These are phyloP conservation scores for Drosophila asahinai DNA, from an alignment of 1,140 invertebrate genomes.

Conservation along the genomic window DNA sequence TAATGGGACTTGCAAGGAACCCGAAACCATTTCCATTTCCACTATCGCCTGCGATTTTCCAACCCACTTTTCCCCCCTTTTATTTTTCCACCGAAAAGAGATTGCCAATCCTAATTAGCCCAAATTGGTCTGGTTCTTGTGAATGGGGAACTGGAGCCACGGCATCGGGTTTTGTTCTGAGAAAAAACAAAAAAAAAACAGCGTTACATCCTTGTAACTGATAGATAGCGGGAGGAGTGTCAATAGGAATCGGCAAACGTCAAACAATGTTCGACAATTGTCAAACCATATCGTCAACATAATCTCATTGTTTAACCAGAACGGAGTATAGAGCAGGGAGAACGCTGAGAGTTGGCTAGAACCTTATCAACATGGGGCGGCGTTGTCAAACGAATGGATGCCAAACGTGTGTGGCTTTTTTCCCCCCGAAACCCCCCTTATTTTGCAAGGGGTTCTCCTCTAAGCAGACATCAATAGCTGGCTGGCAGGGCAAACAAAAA, in stretches of 20 bases:
- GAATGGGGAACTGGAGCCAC: constrained; percentile 31
- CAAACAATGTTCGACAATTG: constrained; percentile 84
- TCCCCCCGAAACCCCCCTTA: background rate
- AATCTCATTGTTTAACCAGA: constrained; percentile 83
- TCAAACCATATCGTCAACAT: constrained; percentile 84
- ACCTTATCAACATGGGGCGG: constrained; percentile 76
- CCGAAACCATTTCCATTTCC: background rate
- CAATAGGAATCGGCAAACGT: constrained; percentile 83
- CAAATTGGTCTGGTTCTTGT: constrained; percentile 54
- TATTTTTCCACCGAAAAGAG: constrained; percentile 27
- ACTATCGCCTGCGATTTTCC: constrained; percentile 16
- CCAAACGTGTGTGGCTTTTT: constrained; percentile 57
- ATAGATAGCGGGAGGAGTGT: constrained; percentile 55
- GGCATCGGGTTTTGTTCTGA: constrained; percentile 75
- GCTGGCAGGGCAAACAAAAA: constrained; percentile 44
- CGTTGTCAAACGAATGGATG: constrained; percentile 66
- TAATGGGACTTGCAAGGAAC: constrained; percentile 4
- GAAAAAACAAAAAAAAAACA: constrained; percentile 55
- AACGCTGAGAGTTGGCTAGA: constrained; percentile 6
- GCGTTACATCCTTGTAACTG: constrained; percentile 80
- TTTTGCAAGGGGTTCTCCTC: constrained; percentile 46
- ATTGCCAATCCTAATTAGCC: constrained; percentile 69
- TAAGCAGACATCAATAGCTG: constrained; percentile 20
- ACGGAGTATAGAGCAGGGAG: constrained; percentile 4
- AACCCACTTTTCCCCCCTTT: background rate